Percentiles rank a stretch among this genome's conserved stretches.
phyloP scores from a whole-genome alignment of 2,888 invertebrate species.

The Hedychridium roseum region DNA sequence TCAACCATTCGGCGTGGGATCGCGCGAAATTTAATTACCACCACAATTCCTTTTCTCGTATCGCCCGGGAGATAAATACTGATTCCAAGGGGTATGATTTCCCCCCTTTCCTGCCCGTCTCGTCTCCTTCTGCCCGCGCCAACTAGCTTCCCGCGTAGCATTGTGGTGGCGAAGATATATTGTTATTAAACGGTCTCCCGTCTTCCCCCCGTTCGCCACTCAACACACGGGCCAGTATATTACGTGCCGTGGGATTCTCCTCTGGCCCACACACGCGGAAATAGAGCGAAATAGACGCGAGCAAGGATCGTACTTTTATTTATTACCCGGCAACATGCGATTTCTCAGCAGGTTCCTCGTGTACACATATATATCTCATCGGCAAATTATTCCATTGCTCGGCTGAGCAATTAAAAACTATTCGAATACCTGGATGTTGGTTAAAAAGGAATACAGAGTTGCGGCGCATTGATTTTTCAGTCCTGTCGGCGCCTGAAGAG shows the following conservation, averaged over 20 bases:
- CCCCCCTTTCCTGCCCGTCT: not conserved
- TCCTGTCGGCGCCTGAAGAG: not conserved
- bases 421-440: not conserved
- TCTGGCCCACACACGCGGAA: not conserved
- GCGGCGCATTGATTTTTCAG: not conserved
- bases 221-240: conserved; percentile 52
- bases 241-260: conserved; percentile 34
- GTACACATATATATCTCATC: no score
- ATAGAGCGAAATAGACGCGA: not conserved
- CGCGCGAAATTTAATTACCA: not conserved
- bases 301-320: conserved; percentile 38
- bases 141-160: conserved; percentile 23
- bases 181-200: conserved; percentile 62
- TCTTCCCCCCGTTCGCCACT: conserved; percentile 33
- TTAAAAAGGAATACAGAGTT: not conserved
- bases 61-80: conserved; percentile 2
- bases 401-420: not conserved
- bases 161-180: conserved; percentile 60
- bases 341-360: conserved; percentile 29
- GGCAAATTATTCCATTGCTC: not conserved
- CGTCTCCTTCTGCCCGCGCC: not conserved
- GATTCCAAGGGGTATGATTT: not conserved
- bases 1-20: no score
- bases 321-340: conserved; percentile 49
- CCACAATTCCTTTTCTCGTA: no score